Evolutionary conservation across 2,797 vertebrate species (phyloP).

Genomic region (Sternotherus odoratus): DNA sequence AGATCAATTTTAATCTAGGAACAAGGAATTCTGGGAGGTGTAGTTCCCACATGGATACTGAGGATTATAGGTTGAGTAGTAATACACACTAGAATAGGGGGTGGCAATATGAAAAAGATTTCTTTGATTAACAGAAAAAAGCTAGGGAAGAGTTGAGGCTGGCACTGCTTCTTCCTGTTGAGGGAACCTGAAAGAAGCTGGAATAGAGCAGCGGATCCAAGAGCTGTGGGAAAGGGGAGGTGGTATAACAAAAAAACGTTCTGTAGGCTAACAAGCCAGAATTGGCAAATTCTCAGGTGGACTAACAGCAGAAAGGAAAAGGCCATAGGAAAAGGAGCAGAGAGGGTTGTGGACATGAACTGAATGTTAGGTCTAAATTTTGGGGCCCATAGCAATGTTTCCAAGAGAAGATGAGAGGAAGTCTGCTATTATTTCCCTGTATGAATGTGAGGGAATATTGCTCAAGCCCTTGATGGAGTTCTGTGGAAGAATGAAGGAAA

Average conservation of each 20-base stretch:
- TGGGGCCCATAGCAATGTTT: not conserved
- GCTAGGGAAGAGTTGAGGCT: not conserved
- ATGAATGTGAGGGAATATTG: not conserved
- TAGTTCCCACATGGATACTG: not conserved
- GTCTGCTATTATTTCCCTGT: not conserved
- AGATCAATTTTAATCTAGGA: not conserved
- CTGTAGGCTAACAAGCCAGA: not conserved
- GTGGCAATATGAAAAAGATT: not conserved
- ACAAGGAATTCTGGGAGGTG: not conserved
- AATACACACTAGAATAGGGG: not conserved
- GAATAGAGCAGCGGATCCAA: not conserved
- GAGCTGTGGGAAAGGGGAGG: not conserved
- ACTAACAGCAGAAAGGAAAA: not conserved
- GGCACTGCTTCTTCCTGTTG: not conserved
- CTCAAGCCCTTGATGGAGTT: not conserved
- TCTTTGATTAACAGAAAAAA: not conserved
- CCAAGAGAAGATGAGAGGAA: not conserved
- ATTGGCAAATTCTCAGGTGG: not conserved
- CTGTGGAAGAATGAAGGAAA: not conserved
- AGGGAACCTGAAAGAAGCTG: not conserved
- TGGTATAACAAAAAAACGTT: not conserved
- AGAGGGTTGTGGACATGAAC: not conserved
- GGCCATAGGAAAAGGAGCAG: not conserved
- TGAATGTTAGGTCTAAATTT: not conserved
- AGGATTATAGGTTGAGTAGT: not conserved